These are phyloP conservation scores for Diploptera punctata DNA, from an alignment of 2,888 invertebrate genomes.

Conservation along the genomic window DNA sequence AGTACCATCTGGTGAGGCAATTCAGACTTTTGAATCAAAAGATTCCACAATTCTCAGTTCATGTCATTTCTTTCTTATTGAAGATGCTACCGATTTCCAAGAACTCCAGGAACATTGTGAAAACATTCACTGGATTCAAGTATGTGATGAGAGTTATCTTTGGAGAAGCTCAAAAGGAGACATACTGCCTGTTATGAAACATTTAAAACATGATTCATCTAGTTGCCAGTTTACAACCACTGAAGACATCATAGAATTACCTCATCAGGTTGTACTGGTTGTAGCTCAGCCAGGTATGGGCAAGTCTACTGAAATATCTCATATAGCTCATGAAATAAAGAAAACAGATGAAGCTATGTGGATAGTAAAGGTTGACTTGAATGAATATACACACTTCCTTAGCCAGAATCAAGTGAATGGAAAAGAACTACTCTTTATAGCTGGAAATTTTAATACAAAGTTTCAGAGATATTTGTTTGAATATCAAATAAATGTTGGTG, in stretches of 20 bases:
- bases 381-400: not conserved
- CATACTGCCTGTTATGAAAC: not conserved
- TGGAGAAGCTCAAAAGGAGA: not conserved
- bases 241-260: not conserved
- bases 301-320: not conserved
- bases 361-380: not conserved
- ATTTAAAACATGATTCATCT: not conserved
- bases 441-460: not conserved
- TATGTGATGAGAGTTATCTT: not conserved
- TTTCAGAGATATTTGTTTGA: not conserved
- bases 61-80: too few species aligned
- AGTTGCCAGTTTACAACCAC: too few species aligned
- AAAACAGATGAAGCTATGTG: not conserved
- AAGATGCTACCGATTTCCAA: too few species aligned
- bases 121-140: not conserved
- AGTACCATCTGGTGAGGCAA: not conserved
- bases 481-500: not conserved
- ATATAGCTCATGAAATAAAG: not conserved
- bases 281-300: conserved; percentile 20
- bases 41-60: too few species aligned
- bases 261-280: too few species aligned
- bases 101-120: too few species aligned
- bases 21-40: too few species aligned
- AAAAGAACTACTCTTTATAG: not conserved
- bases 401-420: not conserved